Conservation (phyloP, 1,140 invertebrate genomes). For the Drosophila navojoa region DNA sequence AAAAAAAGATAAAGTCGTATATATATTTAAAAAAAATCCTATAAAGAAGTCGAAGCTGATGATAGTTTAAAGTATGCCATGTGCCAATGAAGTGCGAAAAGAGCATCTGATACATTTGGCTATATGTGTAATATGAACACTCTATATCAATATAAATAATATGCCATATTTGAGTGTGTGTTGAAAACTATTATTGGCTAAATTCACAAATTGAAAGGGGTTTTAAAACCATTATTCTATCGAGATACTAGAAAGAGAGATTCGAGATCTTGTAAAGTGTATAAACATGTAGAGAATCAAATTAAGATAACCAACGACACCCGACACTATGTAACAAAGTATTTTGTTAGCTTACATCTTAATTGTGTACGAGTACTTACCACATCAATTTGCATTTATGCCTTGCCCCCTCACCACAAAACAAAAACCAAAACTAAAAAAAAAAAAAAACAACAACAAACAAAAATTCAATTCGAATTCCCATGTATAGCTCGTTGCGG, state of each 20-base stretch:
- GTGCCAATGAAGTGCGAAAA: conserved; percentile 18
- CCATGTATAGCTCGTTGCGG: conserved; percentile 77
- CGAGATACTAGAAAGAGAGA: conserved; percentile 12
- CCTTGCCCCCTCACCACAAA: conserved; percentile 41
- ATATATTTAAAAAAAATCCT: not conserved
- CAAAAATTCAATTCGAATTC: conserved; percentile 58
- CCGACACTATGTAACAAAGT: conserved; percentile 39
- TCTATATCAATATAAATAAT: conserved; percentile 17
- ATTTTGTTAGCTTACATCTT: conserved; percentile 43
- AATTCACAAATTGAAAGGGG: conserved; percentile 34
- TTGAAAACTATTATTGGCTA: conserved; percentile 40
- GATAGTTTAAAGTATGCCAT: conserved; percentile 13
- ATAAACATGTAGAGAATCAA: conserved; percentile 16
- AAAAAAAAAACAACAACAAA: not conserved
- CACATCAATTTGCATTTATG: conserved; percentile 61
- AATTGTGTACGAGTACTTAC: conserved; percentile 39
- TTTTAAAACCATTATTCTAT: conserved; percentile 2
- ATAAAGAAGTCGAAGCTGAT: conserved; percentile 10
- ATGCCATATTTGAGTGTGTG: conserved; percentile 24
- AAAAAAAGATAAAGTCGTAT: not conserved
- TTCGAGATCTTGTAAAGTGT: conserved; percentile 7
- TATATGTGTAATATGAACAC: conserved; percentile 24
- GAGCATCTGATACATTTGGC: conserved; percentile 8
- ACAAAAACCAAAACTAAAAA: conserved; percentile 48
- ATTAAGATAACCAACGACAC: conserved; percentile 25